Base-by-base conservation (phyloP, 2,888 invertebrate species). In the Nomada ruficornis region DNA sequence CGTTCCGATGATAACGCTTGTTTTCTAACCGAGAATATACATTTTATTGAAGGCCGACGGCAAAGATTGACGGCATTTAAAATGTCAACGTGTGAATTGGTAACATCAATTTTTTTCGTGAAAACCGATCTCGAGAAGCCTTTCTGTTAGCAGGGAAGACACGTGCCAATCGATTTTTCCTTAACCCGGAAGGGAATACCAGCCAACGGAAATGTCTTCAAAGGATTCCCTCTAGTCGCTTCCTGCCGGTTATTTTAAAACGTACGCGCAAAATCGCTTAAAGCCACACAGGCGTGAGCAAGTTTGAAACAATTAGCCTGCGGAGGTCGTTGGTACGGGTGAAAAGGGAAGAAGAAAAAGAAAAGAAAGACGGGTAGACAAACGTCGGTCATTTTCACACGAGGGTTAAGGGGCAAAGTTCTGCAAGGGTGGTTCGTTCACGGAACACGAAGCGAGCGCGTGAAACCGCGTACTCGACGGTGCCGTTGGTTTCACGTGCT, bases 391-490 rank as follows among this genome's bases (percentile, higher is more conserved):
- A 20, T 10, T 77, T 81, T 81, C 77, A 57, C 82, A 62, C 73
- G 62, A 44, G 23, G n/a, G n/a, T 18, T 18, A 13, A n/a, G 44
- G 20, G 63, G 59, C 62, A 69, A 64, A 52, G 63, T 65, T 74
- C 59, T 23, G 63, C 15, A 29, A 75, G 64, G 81, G 81, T 80
- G 77, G 72, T 68, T 81, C 50, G 50, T 88, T 89, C 88, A 90
- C 88, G 90, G 84, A 83, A 85, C 90, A 88, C 90, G 88, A 91
- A 91, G 82, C 89, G 86, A 65, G 63, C 77, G 83, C 83, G 85
- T 79, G 74, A 83, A 85, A 83, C 67, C 64, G 76, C 74, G 63
- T n/a, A 52, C 64, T n/a, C 26, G 36, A 29, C 62, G 26, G 29
- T 63, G 72, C 57, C 42, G 73, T 26, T 47, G 36, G 62, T 72